Percentiles rank a stretch among this genome's conserved stretches.
phyloP scores from a whole-genome alignment of 92 coral and sea anemone genomes.

The Phenganax subtilis region DNA sequence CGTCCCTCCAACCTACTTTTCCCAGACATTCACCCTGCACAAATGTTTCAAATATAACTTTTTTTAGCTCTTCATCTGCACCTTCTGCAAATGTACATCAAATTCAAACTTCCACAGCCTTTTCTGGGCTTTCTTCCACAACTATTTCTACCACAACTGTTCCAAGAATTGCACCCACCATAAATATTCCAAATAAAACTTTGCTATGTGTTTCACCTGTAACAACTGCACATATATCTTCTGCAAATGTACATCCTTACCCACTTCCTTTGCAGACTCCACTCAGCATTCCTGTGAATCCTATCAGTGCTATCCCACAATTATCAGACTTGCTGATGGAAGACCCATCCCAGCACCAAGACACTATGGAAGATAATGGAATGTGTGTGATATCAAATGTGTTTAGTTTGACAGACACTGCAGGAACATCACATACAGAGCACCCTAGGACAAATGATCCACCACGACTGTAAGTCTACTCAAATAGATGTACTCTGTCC shows the following conservation, averaged over 20 bases:
- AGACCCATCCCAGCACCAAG: neutral
- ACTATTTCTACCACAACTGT: too few relatives aligned
- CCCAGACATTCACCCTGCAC: neutral
- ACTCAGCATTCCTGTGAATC: neutral
- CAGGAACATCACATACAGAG: neutral
- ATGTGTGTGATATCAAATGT: constrained; percentile 35
- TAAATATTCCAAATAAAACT: too few relatives aligned
- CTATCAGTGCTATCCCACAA: neutral
- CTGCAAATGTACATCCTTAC: too few relatives aligned
- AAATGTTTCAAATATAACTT: neutral
- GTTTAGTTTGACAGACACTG: constrained; percentile 31
- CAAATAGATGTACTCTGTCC: neutral
- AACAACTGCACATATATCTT: too few relatives aligned
- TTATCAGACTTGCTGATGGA: constrained; percentile 12
- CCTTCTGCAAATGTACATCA: neutral
- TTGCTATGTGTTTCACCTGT: too few relatives aligned
- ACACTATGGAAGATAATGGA: constrained; percentile 5
- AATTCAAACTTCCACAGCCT: too few relatives aligned
- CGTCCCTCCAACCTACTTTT: neutral
- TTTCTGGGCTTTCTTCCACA: too few relatives aligned
- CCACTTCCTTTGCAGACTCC: too few relatives aligned
- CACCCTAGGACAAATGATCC: neutral
- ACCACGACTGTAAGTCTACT: neutral
- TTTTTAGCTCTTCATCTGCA: neutral
- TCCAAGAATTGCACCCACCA: too few relatives aligned